Conservation (phyloP, 2,797 vertebrate genomes). For the Alfaro cultratus region DNA sequence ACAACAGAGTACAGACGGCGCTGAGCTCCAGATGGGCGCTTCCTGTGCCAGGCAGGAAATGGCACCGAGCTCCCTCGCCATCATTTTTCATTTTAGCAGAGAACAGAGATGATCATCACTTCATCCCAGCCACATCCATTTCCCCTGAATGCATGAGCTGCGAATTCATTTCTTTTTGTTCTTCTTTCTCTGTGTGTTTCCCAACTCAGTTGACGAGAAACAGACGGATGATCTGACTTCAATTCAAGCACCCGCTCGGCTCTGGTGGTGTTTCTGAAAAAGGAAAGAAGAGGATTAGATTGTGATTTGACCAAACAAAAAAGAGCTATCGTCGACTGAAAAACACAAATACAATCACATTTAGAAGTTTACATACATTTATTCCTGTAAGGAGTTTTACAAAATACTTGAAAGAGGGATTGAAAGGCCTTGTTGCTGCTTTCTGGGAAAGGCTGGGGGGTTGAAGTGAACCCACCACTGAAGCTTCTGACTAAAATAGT, state of each 20-base stretch:
- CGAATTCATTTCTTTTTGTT: constrained; percentile 60
- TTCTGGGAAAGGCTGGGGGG: background rate
- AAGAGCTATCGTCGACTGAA: background rate
- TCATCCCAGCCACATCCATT: constrained; percentile 56
- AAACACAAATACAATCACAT: background rate
- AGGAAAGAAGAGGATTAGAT: constrained; percentile 7
- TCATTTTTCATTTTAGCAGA: constrained; percentile 70
- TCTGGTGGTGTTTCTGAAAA: constrained; percentile 23
- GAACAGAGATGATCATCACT: constrained; percentile 68
- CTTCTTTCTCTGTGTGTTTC: constrained; percentile 39
- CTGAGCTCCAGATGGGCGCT: constrained; percentile 74
- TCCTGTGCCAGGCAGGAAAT: constrained; percentile 75
- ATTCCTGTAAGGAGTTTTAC: background rate
- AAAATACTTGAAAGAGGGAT: background rate
- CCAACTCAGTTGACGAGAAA: constrained; percentile 40
- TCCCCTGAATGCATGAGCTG: constrained; percentile 42
- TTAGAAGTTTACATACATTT: background rate
- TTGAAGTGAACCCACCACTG: background rate
- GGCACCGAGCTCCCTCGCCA: constrained; percentile 52
- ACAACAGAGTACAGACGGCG: constrained; percentile 59
- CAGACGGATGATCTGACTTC: constrained; percentile 22
- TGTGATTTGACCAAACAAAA: background rate
- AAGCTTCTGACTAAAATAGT: background rate
- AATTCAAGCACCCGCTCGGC: constrained; percentile 24
- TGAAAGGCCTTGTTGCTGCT: background rate